Conservation (phyloP, 2,888 invertebrate genomes). For the Dascillus cervinus region DNA sequence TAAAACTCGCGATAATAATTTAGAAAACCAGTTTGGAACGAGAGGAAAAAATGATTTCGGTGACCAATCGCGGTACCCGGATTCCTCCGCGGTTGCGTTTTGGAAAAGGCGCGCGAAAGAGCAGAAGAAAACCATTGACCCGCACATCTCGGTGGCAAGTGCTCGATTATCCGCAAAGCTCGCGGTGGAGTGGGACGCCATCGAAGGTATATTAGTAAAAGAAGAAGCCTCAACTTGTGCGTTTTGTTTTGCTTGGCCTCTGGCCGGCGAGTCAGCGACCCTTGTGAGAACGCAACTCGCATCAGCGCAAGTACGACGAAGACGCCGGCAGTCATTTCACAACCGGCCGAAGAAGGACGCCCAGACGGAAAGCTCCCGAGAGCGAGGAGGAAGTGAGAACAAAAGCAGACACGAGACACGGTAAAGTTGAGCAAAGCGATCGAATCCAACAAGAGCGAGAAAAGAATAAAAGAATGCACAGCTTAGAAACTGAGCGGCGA, state of each 20-base stretch:
- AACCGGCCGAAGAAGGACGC: slow-evolving; percentile 47
- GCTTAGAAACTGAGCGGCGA: slow-evolving; percentile 14
- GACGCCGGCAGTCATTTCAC: slow-evolving; percentile 46
- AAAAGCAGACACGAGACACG: slow-evolving; percentile 40
- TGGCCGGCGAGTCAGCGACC: slow-evolving; percentile 43
- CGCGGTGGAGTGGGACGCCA: slow-evolving; percentile 4
- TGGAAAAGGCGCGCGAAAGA: too few species aligned
- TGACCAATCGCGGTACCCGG: too few species aligned
- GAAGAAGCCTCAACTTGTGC: slow-evolving; percentile 36
- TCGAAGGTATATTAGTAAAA: slow-evolving; percentile 7
- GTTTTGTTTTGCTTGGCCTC: slow-evolving; percentile 42
- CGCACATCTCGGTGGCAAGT: slow-evolving; percentile 11
- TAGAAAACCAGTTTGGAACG: too few species aligned
- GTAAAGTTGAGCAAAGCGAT: slow-evolving; percentile 36
- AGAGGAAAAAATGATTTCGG: too few species aligned
- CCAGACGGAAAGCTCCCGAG: slow-evolving; percentile 21
- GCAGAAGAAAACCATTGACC: too few species aligned
- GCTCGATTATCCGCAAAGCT: slow-evolving; percentile 2
- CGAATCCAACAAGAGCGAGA: slow-evolving; percentile 37
- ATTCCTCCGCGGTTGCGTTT: too few species aligned
- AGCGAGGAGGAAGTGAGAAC: slow-evolving; percentile 36
- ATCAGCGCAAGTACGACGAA: slow-evolving; percentile 46
- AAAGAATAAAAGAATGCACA: slow-evolving; percentile 35
- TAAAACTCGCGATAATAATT: too few species aligned
- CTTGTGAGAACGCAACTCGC: slow-evolving; percentile 40